A percentile compares a stretch with the other conserved stretches of the same genome.
Evolutionary conservation across 1,140 invertebrate genomes (phyloP).

Genomic region (Megathymus violae): DNA sequence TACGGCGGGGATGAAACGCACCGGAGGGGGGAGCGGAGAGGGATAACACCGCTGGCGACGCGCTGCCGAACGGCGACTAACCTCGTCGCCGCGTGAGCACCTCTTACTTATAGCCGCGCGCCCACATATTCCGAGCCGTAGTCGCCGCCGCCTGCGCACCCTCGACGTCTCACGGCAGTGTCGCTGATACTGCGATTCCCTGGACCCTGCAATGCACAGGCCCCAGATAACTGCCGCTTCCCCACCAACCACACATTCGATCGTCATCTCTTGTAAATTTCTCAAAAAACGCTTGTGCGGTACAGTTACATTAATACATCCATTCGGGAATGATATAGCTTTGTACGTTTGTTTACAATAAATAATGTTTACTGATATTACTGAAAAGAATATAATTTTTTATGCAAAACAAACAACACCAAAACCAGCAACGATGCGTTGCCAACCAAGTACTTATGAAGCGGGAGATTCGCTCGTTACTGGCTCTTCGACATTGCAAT

Average conservation of each 20-base stretch:
- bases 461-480: too few species aligned
- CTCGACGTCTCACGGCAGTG: slow-evolving; percentile 39
- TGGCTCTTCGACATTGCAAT: too few species aligned
- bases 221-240: slow-evolving; percentile 9
- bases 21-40: slow-evolving; percentile 51
- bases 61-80: slow-evolving; percentile 77
- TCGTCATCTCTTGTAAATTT: background rate
- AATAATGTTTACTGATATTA: too few species aligned
- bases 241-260: slow-evolving; percentile 13
- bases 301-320: too few species aligned
- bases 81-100: slow-evolving; percentile 71
- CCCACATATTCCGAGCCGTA: slow-evolving; percentile 47
- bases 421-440: too few species aligned
- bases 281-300: background rate
- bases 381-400: too few species aligned
- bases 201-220: slow-evolving; percentile 1
- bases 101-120: slow-evolving; percentile 78
- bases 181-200: slow-evolving; percentile 33
- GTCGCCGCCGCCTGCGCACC: slow-evolving; percentile 39
- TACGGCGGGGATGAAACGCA: slow-evolving; percentile 52
- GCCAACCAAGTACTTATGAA: too few species aligned
- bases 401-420: too few species aligned
- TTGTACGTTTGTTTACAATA: too few species aligned
- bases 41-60: slow-evolving; percentile 67
- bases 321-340: too few species aligned